These are phyloP conservation scores for Lepilemur septentrionalis DNA, from an alignment of 2,797 vertebrate genomes.

Conservation along the genomic window DNA sequence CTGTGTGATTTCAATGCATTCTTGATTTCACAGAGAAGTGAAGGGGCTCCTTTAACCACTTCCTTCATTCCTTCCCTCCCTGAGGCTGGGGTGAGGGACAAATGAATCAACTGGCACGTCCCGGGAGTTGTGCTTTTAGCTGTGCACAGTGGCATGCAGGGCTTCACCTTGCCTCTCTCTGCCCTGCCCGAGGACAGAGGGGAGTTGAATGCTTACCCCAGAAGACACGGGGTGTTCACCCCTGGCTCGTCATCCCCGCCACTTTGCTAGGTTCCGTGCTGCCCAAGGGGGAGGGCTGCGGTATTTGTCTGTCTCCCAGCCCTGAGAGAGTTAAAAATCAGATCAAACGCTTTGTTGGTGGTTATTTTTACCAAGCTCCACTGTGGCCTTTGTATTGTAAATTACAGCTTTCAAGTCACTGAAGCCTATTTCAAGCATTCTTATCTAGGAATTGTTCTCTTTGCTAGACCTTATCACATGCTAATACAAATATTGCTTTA, in stretches of 20 bases:
- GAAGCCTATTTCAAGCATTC: background rate
- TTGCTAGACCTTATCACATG: constrained; percentile 38
- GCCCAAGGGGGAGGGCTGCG: background rate
- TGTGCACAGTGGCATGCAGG: background rate
- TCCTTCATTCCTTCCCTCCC: background rate
- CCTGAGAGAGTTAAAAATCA: background rate
- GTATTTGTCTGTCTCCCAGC: background rate
- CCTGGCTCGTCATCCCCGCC: background rate
- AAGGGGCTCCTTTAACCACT: background rate
- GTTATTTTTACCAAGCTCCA: background rate
- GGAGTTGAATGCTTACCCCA: background rate
- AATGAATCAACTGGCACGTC: background rate
- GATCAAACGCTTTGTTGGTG: background rate
- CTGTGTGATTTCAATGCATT: background rate
- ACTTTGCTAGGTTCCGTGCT: background rate
- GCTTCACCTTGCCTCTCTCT: background rate
- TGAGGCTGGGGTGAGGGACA: background rate
- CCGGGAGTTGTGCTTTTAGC: background rate
- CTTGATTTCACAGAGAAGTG: background rate
- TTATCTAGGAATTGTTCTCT: constrained; percentile 44
- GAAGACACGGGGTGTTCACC: background rate
- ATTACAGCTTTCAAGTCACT: constrained; percentile 20
- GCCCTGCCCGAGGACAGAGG: background rate
- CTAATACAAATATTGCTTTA: constrained; percentile 50
- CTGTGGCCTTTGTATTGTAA: constrained; percentile 42